Conservation (phyloP, 2,797 vertebrate genomes). For the Pseudocheirus occidentalis region DNA sequence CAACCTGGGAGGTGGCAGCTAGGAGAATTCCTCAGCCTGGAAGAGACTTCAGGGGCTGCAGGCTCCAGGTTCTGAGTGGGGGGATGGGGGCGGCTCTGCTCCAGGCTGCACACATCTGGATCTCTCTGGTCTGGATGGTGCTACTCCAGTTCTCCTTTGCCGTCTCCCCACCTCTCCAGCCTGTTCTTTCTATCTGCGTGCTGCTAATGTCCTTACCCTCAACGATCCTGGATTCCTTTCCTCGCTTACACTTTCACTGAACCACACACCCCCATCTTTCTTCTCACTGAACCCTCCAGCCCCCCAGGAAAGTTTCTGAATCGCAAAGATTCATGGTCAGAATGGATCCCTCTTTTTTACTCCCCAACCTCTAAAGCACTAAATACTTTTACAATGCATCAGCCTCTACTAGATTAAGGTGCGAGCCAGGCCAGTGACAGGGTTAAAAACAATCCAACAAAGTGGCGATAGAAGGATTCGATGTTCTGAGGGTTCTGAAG, state of each 20-base stretch:
- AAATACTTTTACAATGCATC: neutral
- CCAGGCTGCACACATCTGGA: conserved; percentile 16
- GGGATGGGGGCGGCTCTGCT: neutral
- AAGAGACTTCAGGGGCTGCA: neutral
- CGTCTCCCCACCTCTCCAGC: neutral
- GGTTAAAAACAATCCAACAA: neutral
- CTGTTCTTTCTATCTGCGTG: neutral
- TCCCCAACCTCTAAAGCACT: conserved; percentile 27
- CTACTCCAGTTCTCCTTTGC: neutral
- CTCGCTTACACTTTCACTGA: neutral
- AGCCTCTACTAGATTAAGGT: neutral
- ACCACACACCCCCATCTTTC: neutral
- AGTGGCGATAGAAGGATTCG: neutral
- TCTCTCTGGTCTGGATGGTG: neutral
- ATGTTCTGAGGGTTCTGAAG: neutral
- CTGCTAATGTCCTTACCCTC: neutral
- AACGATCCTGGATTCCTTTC: neutral
- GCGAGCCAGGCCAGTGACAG: neutral
- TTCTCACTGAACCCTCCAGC: neutral
- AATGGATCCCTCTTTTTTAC: neutral
- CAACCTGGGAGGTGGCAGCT: conserved; percentile 10
- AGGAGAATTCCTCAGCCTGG: neutral
- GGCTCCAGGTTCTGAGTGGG: conserved; percentile 1
- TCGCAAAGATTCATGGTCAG: neutral
- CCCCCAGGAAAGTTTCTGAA: neutral